Percentiles rank a stretch among this genome's conserved stretches.
phyloP scores from a whole-genome alignment of 1,140 invertebrate genomes.

The Atta colombica region DNA sequence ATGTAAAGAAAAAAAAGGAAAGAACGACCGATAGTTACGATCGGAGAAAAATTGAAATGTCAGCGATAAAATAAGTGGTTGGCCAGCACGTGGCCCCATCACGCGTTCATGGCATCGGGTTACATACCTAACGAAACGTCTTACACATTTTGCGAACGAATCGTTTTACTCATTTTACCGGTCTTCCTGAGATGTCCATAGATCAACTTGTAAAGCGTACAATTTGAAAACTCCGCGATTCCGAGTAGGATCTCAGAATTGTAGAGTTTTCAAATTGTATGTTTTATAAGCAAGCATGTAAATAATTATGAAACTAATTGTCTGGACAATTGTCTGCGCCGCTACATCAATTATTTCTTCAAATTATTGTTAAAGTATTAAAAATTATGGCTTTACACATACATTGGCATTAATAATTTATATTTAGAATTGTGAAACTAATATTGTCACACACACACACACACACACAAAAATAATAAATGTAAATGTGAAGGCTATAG shows the following conservation, averaged over 20 bases:
- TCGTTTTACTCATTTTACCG: slow-evolving; percentile 40
- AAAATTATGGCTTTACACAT: too few species aligned
- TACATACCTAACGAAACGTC: slow-evolving; percentile 52
- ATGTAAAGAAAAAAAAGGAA: slow-evolving; percentile 5
- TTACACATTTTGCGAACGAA: slow-evolving; percentile 52
- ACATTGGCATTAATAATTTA: too few species aligned
- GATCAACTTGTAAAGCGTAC: background rate
- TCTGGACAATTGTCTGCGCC: too few species aligned
- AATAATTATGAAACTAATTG: background rate
- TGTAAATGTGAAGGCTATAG: too few species aligned
- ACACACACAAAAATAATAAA: too few species aligned
- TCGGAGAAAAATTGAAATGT: slow-evolving; percentile 46
- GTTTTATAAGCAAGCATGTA: too few species aligned
- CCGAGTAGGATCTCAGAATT: background rate
- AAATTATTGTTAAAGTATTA: too few species aligned
- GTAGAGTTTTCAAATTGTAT: background rate
- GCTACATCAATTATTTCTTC: too few species aligned
- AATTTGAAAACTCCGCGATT: slow-evolving; percentile 4
- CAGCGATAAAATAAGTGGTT: slow-evolving; percentile 55
- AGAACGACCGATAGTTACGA: slow-evolving; percentile 29
- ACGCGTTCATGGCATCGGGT: slow-evolving; percentile 37
- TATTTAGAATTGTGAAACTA: too few species aligned
- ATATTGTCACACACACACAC: too few species aligned
- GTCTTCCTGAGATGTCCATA: slow-evolving; percentile 8
- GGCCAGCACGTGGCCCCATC: slow-evolving; percentile 37